Evolutionary conservation across 2,797 vertebrate species (phyloP), one percentile per base, ranked within the genome.

Genomic region (Myotis vivesi): DNA sequence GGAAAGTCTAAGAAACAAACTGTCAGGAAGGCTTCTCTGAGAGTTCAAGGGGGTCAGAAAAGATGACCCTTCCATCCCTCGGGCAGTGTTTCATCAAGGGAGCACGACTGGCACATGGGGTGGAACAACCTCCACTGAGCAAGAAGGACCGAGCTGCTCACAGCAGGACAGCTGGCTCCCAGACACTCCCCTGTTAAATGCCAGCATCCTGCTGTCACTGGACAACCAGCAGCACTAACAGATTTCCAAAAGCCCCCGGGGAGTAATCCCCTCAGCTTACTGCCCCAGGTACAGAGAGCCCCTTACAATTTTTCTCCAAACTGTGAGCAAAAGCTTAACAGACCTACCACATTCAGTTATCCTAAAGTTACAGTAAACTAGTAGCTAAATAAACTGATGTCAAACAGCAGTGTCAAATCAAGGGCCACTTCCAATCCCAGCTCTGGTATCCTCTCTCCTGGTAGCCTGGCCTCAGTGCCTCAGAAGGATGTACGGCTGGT

Each of bases 41-140:
- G 44, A 19, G 57, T 69, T 76, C 36, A 20, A 0, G 17, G 53
- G 53, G 10, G 13, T 81, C 16, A 15, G 8, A 41, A 92, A 53
- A 38, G 38, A 51, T 30, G 33, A n/a, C 11, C 17, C 44, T 71
- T 75, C 77, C 13, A 64, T 5, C 33, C 0, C 1, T 0, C 0
- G 28, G 36, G 28, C 2, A 49, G 22, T 2, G n/a, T 80, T 49
- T 20, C 1, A 0, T 68, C 72, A 3, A 2, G 22, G 41, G 6
- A 33, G 2, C 33, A 19, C 2, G 1, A 2, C 4, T 15, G 20
- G 49, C 17, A 8, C 0, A 0, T 12, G 22, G 68, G 5, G 2
- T 1, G 15, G 33, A 11, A 53, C 12, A 1, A 10, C 28, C 17
- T n/a, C 33, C 0, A 0, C 0, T 6, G 19, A 16, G 69, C 38